Conservation (phyloP, 1,140 invertebrate species). For the Himalopsyche phryganea region DNA sequence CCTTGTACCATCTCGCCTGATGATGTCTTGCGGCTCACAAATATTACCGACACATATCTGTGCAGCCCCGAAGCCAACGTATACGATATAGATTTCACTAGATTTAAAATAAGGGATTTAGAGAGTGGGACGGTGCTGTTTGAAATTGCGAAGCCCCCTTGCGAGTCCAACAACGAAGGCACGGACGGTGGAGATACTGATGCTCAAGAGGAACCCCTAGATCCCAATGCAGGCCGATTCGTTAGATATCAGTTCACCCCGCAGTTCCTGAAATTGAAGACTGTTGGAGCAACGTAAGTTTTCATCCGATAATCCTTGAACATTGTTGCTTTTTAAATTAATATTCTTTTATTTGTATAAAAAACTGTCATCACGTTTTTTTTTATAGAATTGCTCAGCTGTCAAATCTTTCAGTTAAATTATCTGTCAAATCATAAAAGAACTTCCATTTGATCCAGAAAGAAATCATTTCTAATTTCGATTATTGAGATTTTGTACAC, state of each 20-base stretch:
- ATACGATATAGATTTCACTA: conserved; percentile 97
- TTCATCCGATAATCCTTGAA: too few relatives aligned
- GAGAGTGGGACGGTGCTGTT: conserved; percentile 91
- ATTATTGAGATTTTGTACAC: too few relatives aligned
- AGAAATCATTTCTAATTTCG: too few relatives aligned
- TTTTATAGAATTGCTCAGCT: too few relatives aligned
- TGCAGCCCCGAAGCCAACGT: conserved; percentile 93
- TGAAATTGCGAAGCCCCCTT: conserved; percentile 86
- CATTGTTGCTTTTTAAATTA: too few relatives aligned
- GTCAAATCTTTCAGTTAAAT: too few relatives aligned
- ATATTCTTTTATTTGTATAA: too few relatives aligned
- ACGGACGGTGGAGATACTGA: conserved; percentile 60
- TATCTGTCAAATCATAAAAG: too few relatives aligned
- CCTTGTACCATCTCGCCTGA: conserved; percentile 56
- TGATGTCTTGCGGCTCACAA: conserved; percentile 59
- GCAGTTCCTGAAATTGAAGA: conserved; percentile 92
- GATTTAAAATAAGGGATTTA: conserved; percentile 95
- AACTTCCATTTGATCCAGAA: too few relatives aligned
- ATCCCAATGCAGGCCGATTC: conserved; percentile 91
- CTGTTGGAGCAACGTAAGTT: conserved; percentile 86
- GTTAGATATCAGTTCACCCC: conserved; percentile 97
- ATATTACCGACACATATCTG: conserved; percentile 73
- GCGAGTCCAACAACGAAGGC: conserved; percentile 58
- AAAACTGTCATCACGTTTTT: too few relatives aligned
- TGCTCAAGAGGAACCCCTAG: conserved; percentile 64